A percentile compares a stretch with the other conserved stretches of the same genome.
Conservation (phyloP, 1,140 invertebrate genomes). For the Scaptodrosophila lebanonensis region DNA sequence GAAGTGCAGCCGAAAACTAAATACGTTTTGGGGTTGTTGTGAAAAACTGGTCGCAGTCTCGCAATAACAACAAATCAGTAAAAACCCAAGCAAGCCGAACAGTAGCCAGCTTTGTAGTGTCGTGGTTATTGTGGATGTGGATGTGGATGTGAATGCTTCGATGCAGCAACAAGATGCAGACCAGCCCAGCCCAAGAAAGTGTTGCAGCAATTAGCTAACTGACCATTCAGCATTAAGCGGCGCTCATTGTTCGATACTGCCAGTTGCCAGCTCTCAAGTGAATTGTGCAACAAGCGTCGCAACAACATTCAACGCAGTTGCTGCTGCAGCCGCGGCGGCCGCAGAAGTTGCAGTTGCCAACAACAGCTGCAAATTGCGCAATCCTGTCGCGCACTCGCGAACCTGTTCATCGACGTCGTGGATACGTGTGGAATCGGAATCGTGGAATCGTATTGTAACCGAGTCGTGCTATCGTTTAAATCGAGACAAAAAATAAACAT, state of each 20-base stretch:
- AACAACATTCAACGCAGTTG: conserved; percentile 16
- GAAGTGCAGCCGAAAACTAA: conserved; percentile 41
- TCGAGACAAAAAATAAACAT: too few relatives aligned
- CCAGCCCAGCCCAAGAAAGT: conserved; percentile 35
- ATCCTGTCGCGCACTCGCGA: conserved; percentile 52
- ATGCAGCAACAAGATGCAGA: conserved; percentile 20
- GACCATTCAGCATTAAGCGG: conserved; percentile 38
- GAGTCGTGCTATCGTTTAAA: too few relatives aligned
- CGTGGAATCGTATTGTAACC: too few relatives aligned
- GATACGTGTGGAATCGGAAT: too few relatives aligned
- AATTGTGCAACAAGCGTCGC: conserved; percentile 71
- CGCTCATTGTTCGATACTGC: too few relatives aligned
- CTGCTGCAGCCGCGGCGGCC: conserved; percentile 16
- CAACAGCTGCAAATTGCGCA: conserved; percentile 63
- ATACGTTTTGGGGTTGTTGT: not conserved
- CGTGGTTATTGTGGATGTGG: too few relatives aligned
- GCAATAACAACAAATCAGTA: not conserved
- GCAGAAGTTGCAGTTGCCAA: conserved; percentile 10
- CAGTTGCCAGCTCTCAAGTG: conserved; percentile 28
- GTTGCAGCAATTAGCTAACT: conserved; percentile 60
- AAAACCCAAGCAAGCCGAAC: not conserved
- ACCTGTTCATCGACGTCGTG: conserved; percentile 64
- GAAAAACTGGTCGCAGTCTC: conserved; percentile 2
- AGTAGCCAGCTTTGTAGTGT: too few relatives aligned
- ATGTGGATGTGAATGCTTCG: not conserved